phyloP scores from a whole-genome alignment of 2,797 vertebrate species.

The Esox lucius region DNA sequence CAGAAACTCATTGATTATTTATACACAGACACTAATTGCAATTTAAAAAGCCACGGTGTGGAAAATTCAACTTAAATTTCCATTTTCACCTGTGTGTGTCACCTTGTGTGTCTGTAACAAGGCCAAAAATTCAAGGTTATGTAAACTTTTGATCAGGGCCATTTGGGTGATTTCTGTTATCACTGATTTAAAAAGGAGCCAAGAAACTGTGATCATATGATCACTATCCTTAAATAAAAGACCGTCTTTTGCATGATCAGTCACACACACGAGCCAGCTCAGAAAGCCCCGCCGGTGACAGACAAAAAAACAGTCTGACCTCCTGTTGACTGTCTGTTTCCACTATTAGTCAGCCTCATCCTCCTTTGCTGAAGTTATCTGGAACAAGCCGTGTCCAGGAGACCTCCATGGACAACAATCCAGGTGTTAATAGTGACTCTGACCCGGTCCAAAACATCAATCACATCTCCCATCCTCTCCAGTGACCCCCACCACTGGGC shows the following conservation, averaged over 20 bases:
- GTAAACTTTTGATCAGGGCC: no score
- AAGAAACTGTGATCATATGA: no score
- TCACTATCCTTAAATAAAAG: no score
- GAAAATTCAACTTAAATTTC: no score
- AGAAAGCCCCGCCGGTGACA: not conserved
- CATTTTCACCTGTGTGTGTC: no score
- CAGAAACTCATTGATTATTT: no score
- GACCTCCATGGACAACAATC: not conserved
- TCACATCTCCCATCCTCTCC: not conserved
- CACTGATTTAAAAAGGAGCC: no score
- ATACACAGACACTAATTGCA: not conserved
- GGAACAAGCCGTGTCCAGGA: not conserved
- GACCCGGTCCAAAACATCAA: conserved; percentile 21
- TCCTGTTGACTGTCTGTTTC: conserved; percentile 6
- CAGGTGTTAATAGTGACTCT: conserved; percentile 15
- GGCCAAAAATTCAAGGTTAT: no score
- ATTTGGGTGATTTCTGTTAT: no score
- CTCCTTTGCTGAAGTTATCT: not conserved
- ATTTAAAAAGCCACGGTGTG: no score
- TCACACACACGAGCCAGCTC: conserved; percentile 4
- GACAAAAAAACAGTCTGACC: not conserved
- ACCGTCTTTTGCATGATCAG: no score
- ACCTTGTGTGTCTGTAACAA: no score
- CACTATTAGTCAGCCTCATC: conserved; percentile 7
- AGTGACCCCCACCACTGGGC: not conserved